phyloP scores from a whole-genome alignment of 2,113 vertebrate genomes.

The Triplophysa dalaica region DNA sequence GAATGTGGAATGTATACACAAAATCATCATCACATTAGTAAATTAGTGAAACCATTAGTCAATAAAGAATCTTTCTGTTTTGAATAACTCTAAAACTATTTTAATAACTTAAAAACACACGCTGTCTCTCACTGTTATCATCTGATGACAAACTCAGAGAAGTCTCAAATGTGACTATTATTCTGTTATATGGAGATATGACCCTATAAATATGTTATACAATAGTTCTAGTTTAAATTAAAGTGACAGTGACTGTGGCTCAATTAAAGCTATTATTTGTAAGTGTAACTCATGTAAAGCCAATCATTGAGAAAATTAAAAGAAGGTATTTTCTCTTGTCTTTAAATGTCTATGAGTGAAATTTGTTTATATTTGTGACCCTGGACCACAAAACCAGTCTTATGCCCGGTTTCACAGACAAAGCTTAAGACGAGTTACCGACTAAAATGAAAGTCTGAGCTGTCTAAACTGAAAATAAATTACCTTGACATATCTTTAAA shows the following conservation, averaged over 20 bases:
- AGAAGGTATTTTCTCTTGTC: too few species aligned
- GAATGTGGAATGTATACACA: neutral
- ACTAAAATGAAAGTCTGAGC: too few species aligned
- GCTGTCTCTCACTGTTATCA: neutral
- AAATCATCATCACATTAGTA: neutral
- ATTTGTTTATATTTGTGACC: too few species aligned
- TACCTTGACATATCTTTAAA: too few species aligned
- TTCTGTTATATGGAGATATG: slow-evolving; percentile 4
- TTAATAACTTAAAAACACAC: neutral
- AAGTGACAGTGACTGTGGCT: neutral
- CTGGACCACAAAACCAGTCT: too few species aligned
- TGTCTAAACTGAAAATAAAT: too few species aligned
- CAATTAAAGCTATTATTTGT: neutral
- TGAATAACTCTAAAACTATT: neutral
- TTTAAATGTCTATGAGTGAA: too few species aligned
- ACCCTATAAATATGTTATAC: neutral
- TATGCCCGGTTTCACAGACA: too few species aligned
- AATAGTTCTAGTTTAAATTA: neutral
- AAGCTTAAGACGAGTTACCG: too few species aligned
- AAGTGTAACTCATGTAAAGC: too few species aligned
- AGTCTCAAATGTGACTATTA: slow-evolving; percentile 14
- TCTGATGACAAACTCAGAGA: neutral
- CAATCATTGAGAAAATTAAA: too few species aligned
- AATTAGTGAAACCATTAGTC: neutral
- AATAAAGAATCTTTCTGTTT: neutral